Conservation (phyloP, 2,113 vertebrate species). For the Synchiropus splendidus region DNA sequence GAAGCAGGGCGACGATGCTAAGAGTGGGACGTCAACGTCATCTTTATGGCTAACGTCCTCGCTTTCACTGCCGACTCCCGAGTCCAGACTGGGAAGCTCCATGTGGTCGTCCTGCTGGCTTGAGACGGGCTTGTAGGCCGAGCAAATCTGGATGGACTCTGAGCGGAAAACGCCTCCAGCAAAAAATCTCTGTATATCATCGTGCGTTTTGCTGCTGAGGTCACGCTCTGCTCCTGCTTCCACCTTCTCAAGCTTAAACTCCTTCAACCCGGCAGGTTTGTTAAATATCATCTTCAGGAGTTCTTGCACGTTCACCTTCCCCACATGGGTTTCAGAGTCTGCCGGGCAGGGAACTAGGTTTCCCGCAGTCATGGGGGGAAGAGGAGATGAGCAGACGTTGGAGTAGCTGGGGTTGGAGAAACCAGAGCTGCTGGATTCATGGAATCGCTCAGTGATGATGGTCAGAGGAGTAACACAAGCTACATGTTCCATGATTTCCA, state of each 20-base stretch:
- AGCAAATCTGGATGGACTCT: slow-evolving; percentile 26
- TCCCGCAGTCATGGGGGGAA: slow-evolving; percentile 3
- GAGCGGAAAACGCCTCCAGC: background rate
- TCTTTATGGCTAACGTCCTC: slow-evolving; percentile 24
- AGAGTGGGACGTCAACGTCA: background rate
- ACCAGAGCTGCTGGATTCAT: slow-evolving; percentile 14
- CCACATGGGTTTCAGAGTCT: slow-evolving; percentile 7
- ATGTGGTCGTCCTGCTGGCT: background rate
- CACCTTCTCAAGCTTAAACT: slow-evolving; percentile 43
- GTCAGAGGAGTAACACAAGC: no score
- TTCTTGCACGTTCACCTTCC: background rate
- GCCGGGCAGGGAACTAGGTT: slow-evolving; percentile 21
- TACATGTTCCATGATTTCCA: slow-evolving; percentile 23
- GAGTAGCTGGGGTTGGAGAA: slow-evolving; percentile 59
- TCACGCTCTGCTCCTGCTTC: slow-evolving; percentile 7
- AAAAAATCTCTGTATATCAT: slow-evolving; percentile 10
- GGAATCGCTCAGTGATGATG: background rate
- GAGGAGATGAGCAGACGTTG: slow-evolving; percentile 7
- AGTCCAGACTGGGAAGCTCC: slow-evolving; percentile 39
- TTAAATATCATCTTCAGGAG: slow-evolving; percentile 5
- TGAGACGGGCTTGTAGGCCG: slow-evolving; percentile 32
- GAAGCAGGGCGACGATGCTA: background rate
- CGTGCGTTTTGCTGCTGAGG: background rate
- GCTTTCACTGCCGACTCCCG: slow-evolving; percentile 11
- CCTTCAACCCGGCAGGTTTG: slow-evolving; percentile 25